Conservation (phyloP, 2,113 vertebrate genomes). For the Pomatostomus ruficeps region DNA sequence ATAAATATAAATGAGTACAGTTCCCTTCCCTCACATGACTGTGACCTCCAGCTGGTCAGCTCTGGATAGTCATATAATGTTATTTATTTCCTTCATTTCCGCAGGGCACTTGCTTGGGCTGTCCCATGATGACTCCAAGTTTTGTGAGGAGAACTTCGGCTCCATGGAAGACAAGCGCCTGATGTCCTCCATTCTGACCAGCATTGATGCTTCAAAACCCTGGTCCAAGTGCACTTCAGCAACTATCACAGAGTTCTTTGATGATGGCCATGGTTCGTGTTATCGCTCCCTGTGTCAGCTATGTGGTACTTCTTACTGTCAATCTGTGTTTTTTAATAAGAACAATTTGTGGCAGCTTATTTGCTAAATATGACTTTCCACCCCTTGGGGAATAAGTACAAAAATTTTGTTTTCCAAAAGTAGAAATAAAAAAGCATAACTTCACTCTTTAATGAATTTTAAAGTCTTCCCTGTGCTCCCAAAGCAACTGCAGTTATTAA, state of each 20-base stretch:
- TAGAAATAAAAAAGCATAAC: neutral
- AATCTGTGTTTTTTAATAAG: neutral
- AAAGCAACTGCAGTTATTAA: conserved; percentile 57
- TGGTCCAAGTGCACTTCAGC: conserved; percentile 98
- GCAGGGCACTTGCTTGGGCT: conserved; percentile 93
- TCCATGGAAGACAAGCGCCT: conserved; percentile 93
- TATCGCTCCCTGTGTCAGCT: neutral
- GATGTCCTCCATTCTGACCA: conserved; percentile 97
- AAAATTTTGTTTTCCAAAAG: neutral
- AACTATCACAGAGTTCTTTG: conserved; percentile 96
- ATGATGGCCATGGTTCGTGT: conserved; percentile 92
- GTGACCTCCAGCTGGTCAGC: neutral
- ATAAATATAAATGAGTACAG: neutral
- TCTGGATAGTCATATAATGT: neutral
- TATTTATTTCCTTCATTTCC: neutral
- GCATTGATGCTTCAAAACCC: conserved; percentile 95
- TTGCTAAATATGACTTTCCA: neutral
- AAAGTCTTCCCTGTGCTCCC: conserved; percentile 34
- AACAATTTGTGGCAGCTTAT: neutral
- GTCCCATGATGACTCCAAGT: conserved; percentile 97
- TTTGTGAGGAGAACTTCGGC: conserved; percentile 94
- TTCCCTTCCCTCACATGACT: neutral
- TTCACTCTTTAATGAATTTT: conserved; percentile 6
- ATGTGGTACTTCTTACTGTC: neutral
- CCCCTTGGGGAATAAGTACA: neutral